phyloP scores from a whole-genome alignment of 1,140 invertebrate species.

The Chlorops oryzae region DNA sequence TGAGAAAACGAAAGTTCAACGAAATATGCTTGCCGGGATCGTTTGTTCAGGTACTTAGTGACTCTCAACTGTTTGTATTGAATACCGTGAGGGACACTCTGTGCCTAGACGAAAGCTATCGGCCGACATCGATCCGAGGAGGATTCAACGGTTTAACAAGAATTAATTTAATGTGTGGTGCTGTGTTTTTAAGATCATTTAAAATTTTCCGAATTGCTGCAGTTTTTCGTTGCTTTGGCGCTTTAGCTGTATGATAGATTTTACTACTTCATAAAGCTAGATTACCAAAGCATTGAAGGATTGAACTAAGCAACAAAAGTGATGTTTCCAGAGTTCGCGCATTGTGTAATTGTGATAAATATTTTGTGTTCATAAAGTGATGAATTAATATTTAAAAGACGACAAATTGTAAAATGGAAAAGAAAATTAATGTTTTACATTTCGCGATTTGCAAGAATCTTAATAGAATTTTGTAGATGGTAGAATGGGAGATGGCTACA shows the following conservation, averaged over 20 bases:
- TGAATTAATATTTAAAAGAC: no score
- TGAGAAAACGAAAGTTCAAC: neutral
- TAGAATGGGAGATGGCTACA: no score
- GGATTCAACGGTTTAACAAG: no score
- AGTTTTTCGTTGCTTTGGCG: conserved; percentile 72
- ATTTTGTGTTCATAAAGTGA: no score
- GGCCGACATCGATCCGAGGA: neutral
- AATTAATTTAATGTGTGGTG: no score
- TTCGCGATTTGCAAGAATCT: no score
- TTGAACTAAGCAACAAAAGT: conserved; percentile 15
- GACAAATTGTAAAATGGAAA: no score
- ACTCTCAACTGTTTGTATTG: conserved; percentile 60
- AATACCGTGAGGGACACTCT: conserved; percentile 51
- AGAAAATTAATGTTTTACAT: no score
- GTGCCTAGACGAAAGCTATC: conserved; percentile 46
- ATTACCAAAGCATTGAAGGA: conserved; percentile 81
- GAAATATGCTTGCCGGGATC: neutral
- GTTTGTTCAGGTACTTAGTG: conserved; percentile 72
- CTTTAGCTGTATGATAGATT: conserved; percentile 88
- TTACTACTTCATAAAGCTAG: conserved; percentile 79
- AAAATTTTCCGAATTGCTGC: conserved; percentile 7
- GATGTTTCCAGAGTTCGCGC: no score
- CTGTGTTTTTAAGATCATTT: neutral
- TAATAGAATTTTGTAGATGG: no score
- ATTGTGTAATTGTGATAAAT: no score